These are phyloP conservation scores for Lacerta agilis DNA, from an alignment of 2,797 vertebrate genomes.

Conservation along the genomic window DNA sequence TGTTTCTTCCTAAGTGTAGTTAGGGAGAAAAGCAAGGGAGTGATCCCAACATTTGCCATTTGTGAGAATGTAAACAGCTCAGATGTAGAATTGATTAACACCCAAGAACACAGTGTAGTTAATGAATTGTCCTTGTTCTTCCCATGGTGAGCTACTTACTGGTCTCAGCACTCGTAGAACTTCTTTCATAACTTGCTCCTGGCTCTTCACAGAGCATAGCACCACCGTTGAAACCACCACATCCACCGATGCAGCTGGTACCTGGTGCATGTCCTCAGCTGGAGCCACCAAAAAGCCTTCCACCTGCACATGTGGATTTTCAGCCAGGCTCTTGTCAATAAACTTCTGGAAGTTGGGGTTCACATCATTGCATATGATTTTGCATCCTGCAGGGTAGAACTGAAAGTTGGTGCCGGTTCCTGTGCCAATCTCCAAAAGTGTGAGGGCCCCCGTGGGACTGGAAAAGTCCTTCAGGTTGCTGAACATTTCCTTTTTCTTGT, in stretches of 20 bases:
- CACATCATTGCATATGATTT: constrained; percentile 66
- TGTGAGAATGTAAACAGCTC: not conserved
- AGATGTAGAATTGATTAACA: not conserved
- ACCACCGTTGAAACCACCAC: constrained; percentile 85
- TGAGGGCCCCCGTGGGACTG: constrained; percentile 32
- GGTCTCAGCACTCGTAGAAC: constrained; percentile 74
- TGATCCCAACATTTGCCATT: too few relatives aligned
- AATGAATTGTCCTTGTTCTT: too few relatives aligned
- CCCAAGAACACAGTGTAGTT: not conserved
- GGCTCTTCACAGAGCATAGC: constrained; percentile 80
- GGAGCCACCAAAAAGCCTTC: constrained; percentile 66
- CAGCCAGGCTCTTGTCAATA: constrained; percentile 69
- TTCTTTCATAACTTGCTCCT: constrained; percentile 76
- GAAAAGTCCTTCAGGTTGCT: constrained; percentile 46
- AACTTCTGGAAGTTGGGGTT: constrained; percentile 68
- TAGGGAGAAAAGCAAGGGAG: not conserved
- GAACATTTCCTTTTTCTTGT: constrained; percentile 65
- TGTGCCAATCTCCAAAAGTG: constrained; percentile 65
- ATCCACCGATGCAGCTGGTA: constrained; percentile 80
- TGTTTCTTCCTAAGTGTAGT: too few relatives aligned
- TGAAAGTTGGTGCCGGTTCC: constrained; percentile 68
- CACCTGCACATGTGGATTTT: constrained; percentile 74
- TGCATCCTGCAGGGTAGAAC: constrained; percentile 65
- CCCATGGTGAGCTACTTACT: too few relatives aligned
- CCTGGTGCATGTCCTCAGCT: constrained; percentile 76